Evolutionary conservation across 2,888 invertebrate genomes (phyloP).

Genomic region (Lutraria lutraria): DNA sequence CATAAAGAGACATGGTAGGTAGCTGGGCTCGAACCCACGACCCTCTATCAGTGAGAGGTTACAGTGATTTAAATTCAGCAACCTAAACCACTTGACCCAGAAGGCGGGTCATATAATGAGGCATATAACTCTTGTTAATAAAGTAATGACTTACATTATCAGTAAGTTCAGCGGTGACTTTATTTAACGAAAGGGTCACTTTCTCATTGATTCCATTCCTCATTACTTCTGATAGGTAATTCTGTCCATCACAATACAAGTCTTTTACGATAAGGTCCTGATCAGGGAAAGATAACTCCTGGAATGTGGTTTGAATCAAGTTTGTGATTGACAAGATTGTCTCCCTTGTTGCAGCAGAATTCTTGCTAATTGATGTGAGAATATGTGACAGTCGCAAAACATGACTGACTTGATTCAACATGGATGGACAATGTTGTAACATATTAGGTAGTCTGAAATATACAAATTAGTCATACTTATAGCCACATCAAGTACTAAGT

Average conservation of each 20-base stretch:
- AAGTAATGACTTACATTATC: constrained; percentile 40
- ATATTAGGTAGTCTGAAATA: constrained; percentile 11
- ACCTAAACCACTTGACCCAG: no score
- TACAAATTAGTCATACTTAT: not conserved
- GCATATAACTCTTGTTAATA: no score
- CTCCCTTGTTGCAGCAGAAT: constrained; percentile 12
- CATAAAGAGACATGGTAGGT: no score
- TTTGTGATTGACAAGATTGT: constrained; percentile 15
- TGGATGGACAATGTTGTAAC: not conserved
- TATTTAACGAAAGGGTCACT: constrained; percentile 56
- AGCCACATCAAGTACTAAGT: not conserved
- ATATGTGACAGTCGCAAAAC: constrained; percentile 8
- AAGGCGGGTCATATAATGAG: no score
- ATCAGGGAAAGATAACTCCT: constrained; percentile 53
- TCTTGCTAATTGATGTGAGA: not conserved
- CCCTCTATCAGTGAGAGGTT: no score
- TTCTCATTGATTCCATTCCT: not conserved
- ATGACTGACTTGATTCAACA: not conserved
- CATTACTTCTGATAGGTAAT: constrained; percentile 13
- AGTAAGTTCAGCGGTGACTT: constrained; percentile 57
- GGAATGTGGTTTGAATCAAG: constrained; percentile 46
- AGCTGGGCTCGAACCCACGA: no score
- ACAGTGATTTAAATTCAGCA: no score
- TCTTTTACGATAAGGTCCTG: constrained; percentile 52
- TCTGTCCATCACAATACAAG: constrained; percentile 31